phyloP scores from a whole-genome alignment of 92 coral and sea anemone genomes.

The Paramuricea clavata region DNA sequence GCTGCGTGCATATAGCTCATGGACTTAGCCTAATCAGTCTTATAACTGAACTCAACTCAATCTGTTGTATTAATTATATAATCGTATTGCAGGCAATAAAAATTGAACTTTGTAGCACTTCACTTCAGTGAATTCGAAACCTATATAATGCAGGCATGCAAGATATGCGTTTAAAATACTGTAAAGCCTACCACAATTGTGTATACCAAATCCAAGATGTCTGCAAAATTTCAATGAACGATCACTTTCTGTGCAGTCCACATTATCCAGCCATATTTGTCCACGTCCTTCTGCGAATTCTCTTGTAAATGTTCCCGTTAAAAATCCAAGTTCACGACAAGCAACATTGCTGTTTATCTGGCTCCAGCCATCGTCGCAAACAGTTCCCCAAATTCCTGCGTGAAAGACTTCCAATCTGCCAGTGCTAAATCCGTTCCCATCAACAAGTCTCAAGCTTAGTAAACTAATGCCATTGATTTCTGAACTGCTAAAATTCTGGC shows the following conservation, averaged over 20 bases:
- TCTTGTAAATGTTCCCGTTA: slow-evolving; percentile 64
- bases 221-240: slow-evolving; percentile 52
- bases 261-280: slow-evolving; percentile 72
- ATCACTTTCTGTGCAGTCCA: slow-evolving; percentile 71
- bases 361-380: slow-evolving; percentile 73
- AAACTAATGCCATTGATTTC: background rate
- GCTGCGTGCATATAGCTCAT: too few relatives aligned
- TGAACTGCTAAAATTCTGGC: background rate
- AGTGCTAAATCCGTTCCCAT: slow-evolving; percentile 60
- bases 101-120: too few relatives aligned
- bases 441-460: slow-evolving; percentile 57
- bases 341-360: slow-evolving; percentile 60
- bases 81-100: too few relatives aligned
- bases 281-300: slow-evolving; percentile 67
- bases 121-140: too few relatives aligned
- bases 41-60: too few relatives aligned
- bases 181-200: slow-evolving; percentile 66
- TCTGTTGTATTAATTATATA: too few relatives aligned
- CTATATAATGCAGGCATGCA: too few relatives aligned
- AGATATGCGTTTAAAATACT: too few relatives aligned
- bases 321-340: slow-evolving; percentile 80
- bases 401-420: slow-evolving; percentile 76
- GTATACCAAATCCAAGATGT: slow-evolving; percentile 69
- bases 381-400: slow-evolving; percentile 77
- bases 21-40: too few relatives aligned